Evolutionary conservation across 2,113 vertebrate genomes (phyloP).

Genomic region (Ivindomyrus marchei): DNA sequence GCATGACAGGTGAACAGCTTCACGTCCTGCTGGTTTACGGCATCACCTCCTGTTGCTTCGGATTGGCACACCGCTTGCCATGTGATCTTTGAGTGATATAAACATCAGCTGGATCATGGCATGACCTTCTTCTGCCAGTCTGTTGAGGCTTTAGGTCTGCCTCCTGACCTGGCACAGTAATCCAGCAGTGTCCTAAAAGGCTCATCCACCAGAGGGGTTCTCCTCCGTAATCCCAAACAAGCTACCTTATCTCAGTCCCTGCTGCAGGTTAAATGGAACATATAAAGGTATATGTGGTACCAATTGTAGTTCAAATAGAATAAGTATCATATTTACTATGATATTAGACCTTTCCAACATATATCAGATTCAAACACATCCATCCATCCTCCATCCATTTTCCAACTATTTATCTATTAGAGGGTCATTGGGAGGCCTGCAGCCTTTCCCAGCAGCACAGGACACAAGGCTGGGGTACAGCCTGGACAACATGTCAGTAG

Average conservation of each 20-base stretch:
- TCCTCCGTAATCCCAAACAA: neutral
- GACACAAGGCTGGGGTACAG: neutral
- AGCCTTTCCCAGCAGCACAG: neutral
- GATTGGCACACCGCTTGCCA: neutral
- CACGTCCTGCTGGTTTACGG: neutral
- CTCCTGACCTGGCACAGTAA: neutral
- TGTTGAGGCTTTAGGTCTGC: neutral
- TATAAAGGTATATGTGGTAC: neutral
- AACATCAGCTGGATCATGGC: neutral
- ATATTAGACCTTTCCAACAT: neutral
- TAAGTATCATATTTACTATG: neutral
- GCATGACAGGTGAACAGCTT: slow-evolving; percentile 81
- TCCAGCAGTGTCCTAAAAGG: neutral
- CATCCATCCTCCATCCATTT: neutral
- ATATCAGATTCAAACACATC: neutral
- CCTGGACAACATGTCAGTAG: neutral
- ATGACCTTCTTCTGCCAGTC: neutral
- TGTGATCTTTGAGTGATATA: neutral
- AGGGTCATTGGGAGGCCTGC: neutral
- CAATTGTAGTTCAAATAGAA: neutral
- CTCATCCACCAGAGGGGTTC: neutral
- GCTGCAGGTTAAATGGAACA: neutral
- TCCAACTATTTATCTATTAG: neutral
- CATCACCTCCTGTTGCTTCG: neutral
- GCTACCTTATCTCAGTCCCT: neutral